Evolutionary conservation across 2,888 invertebrate species (phyloP), one percentile per base, ranked within the genome.

Genomic region (Heliconius ismenius): DNA sequence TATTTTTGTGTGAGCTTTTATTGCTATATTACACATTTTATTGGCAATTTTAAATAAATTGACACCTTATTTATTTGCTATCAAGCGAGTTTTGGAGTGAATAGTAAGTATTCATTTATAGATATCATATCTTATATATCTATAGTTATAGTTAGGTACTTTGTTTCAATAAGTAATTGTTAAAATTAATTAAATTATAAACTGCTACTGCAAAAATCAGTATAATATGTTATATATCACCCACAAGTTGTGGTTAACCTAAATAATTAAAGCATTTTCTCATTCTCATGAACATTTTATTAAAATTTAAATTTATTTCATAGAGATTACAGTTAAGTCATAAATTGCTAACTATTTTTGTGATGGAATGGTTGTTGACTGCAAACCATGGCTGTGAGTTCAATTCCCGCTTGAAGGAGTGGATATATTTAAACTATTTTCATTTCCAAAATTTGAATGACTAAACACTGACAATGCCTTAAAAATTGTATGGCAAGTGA

Each of bases 51-150:
- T 81, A 43, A 78, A 82, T 81, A 81, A 83, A 82, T 78, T 76
- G 77, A 79, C 80, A 82, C 82, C 87, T 90, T 91, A 88, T 91
- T 91, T 90, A 85, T 88, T 87, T 91, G 91, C 93, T 86, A 83
- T 80, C 93, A 88, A 93, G 93, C 88, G 92, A 92, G 89, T 93
- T 92, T 87, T 93, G 93, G 93, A 91, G 80, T 81, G 83, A 93
- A 88, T 93, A 88, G 93, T 93, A 91, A 93, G 93, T 93, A 93
- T 85, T 43, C 24, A 77, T 76, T 76, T 58, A 68, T 28, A 67
- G 26, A 76, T 74, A 24, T 43, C 24, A 64, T 74, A 43, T 73
- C 54, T 28, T 64, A 72, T 60, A 62, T 60, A 28, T 65, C 13
- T 24, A 63, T 69, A 43, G 62, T 18, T 62, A 63, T 9, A 60